A percentile compares a stretch with the other conserved stretches of the same genome.
phyloP scores from a whole-genome alignment of 2,113 vertebrate genomes.

The Melozone crissalis region DNA sequence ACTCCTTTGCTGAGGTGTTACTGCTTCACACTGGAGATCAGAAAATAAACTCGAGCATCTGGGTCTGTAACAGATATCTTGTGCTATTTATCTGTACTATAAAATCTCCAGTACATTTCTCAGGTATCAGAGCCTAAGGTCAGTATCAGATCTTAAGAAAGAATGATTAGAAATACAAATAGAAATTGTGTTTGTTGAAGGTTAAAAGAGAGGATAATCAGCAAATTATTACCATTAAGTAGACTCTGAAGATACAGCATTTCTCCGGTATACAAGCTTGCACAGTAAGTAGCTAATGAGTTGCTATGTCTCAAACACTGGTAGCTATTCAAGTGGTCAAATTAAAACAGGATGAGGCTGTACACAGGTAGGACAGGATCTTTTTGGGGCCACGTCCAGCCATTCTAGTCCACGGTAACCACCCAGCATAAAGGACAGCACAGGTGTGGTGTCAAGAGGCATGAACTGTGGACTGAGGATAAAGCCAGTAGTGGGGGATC shows the following conservation, averaged over 20 bases:
- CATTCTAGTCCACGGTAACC: fast-evolving
- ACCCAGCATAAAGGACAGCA: background rate
- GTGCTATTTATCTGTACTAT: background rate
- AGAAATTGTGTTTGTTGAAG: background rate
- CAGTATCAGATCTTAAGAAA: background rate
- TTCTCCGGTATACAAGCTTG: background rate
- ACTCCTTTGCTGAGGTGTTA: background rate
- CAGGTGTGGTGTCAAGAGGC: fast-evolving
- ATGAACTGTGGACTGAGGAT: background rate
- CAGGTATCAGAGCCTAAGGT: background rate
- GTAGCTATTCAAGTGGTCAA: background rate
- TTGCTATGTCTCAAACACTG: background rate
- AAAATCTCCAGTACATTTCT: background rate
- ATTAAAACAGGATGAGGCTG: background rate
- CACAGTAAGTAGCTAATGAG: background rate
- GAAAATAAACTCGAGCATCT: background rate
- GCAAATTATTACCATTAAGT: background rate
- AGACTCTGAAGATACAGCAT: background rate
- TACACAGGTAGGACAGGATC: background rate
- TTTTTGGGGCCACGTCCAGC: background rate
- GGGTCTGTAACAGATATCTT: background rate
- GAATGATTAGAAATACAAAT: background rate
- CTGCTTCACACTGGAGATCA: background rate
- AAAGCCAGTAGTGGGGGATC: background rate
- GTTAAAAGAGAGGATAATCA: background rate